phyloP scores from a whole-genome alignment of 2,888 invertebrate species.

The Rhingia campestris region DNA sequence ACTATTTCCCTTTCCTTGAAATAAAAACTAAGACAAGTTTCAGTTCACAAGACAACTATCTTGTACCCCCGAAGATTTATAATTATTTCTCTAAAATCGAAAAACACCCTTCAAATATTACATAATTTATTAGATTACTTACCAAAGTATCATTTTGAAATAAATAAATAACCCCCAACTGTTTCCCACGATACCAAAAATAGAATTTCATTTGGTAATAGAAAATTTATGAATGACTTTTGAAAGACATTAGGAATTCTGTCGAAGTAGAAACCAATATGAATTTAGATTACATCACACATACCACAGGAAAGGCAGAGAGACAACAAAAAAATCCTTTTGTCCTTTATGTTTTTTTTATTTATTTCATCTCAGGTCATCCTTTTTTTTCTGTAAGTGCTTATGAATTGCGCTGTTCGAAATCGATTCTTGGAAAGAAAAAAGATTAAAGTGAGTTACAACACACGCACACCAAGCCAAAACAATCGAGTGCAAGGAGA shows the following conservation, averaged over 20 bases:
- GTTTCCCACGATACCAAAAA: slow-evolving; percentile 62
- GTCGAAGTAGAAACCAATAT: slow-evolving; percentile 10
- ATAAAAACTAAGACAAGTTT: too few species aligned
- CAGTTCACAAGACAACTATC: too few species aligned
- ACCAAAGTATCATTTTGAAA: too few species aligned
- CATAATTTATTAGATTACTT: too few species aligned
- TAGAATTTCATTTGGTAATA: slow-evolving; percentile 40
- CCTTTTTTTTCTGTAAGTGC: background rate
- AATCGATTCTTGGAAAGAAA: slow-evolving; percentile 62
- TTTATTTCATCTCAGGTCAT: background rate
- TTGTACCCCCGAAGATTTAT: too few species aligned
- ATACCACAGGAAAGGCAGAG: background rate
- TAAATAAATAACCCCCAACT: background rate
- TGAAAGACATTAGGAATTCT: slow-evolving; percentile 36
- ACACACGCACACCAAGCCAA: slow-evolving; percentile 8
- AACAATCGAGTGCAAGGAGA: slow-evolving; percentile 9
- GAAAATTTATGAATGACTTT: slow-evolving; percentile 69
- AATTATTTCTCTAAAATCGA: too few species aligned
- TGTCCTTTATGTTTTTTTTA: slow-evolving; percentile 5
- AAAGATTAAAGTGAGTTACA: slow-evolving; percentile 41
- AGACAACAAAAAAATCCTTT: slow-evolving; percentile 1
- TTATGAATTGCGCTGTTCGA: slow-evolving; percentile 20
- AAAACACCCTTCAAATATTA: too few species aligned
- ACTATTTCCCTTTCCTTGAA: too few species aligned
- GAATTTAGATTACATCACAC: slow-evolving; percentile 19